These are phyloP conservation scores for Lithophane ornitopus DNA, from an alignment of 2,888 invertebrate species.

Conservation along the genomic window DNA sequence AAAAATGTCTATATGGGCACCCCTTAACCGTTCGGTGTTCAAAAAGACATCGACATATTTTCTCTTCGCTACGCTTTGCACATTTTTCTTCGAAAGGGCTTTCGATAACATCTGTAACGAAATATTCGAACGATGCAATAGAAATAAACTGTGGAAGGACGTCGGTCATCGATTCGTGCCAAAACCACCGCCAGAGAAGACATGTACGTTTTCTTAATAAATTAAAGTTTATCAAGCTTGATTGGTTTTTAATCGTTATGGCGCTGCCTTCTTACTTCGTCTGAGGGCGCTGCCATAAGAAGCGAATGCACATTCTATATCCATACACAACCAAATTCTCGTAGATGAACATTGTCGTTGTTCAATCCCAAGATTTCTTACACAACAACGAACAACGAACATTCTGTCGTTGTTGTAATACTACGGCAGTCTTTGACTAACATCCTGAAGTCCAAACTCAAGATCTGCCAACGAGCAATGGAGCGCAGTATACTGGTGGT, in stretches of 20 bases:
- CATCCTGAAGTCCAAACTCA: no score
- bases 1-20: slow-evolving; percentile 83
- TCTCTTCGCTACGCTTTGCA: slow-evolving; percentile 91
- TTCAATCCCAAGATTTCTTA: neutral
- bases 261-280: no score
- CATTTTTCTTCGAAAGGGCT: slow-evolving; percentile 95
- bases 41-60: slow-evolving; percentile 95
- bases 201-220: neutral
- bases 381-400: no score
- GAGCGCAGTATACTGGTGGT: no score
- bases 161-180: slow-evolving; percentile 18
- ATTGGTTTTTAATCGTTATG: slow-evolving; percentile 1
- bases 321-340: neutral
- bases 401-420: no score
- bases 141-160: slow-evolving; percentile 86
- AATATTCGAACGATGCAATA: slow-evolving; percentile 93
- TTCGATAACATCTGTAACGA: slow-evolving; percentile 92
- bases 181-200: neutral
- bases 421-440: no score
- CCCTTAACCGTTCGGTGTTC: slow-evolving; percentile 93
- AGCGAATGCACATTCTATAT: neutral
- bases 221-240: slow-evolving; percentile 21
- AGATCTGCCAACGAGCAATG: no score
- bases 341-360: neutral
- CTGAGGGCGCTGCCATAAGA: no score